Evolutionary conservation across 2,888 invertebrate species (phyloP).

Genomic region (Therioaphis trifolii): DNA sequence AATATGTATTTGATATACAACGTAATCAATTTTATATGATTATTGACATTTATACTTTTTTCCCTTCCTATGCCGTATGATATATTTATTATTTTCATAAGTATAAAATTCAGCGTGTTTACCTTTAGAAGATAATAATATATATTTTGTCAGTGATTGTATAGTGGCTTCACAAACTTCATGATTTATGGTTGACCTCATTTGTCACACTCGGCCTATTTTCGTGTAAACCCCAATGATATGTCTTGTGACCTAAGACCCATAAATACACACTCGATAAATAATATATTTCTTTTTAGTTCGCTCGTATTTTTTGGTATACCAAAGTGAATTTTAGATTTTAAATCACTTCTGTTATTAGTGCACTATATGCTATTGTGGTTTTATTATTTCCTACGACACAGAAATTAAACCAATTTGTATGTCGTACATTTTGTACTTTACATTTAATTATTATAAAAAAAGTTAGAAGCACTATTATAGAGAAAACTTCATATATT

Average conservation of each 20-base stretch:
- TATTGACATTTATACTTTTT: too few relatives aligned
- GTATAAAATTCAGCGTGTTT: neutral
- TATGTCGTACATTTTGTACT: neutral
- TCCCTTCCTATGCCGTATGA: too few relatives aligned
- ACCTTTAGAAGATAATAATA: neutral
- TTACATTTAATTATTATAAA: too few relatives aligned
- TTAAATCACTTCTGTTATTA: constrained; percentile 14
- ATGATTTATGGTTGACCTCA: constrained; percentile 26
- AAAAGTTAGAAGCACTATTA: too few relatives aligned
- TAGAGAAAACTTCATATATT: too few relatives aligned
- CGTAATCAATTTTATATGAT: too few relatives aligned
- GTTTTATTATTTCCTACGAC: neutral
- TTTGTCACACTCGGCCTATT: neutral
- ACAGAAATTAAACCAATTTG: constrained; percentile 16
- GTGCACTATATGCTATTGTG: neutral
- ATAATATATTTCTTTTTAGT: constrained; percentile 8
- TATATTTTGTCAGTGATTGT: neutral
- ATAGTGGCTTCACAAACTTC: constrained; percentile 10
- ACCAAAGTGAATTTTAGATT: neutral
- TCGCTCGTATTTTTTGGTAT: constrained; percentile 15
- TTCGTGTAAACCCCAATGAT: neutral
- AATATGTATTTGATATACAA: too few relatives aligned
- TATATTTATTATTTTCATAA: too few relatives aligned
- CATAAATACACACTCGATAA: neutral
- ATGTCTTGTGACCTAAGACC: neutral